Conservation (phyloP, 1,140 invertebrate genomes). For the Meteorus sp. region DNA sequence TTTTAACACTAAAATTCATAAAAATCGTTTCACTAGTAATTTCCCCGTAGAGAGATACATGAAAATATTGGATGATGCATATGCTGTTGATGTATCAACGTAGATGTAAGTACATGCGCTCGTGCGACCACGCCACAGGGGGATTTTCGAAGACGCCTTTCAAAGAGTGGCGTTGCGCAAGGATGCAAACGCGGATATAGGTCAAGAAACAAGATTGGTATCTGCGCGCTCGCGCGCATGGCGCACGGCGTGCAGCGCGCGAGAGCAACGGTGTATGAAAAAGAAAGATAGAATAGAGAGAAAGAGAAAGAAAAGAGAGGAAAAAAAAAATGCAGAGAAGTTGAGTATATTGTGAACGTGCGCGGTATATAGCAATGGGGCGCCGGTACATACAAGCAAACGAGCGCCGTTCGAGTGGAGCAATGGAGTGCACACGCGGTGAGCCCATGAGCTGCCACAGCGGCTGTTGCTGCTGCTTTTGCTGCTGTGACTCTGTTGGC, state of each 20-base stretch:
- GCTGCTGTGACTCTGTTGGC: too few relatives aligned
- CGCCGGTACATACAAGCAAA: not conserved
- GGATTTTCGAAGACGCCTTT: constrained; percentile 51
- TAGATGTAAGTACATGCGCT: too few relatives aligned
- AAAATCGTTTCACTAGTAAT: too few relatives aligned
- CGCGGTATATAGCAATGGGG: not conserved
- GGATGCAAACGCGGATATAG: constrained; percentile 55
- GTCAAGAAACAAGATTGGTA: constrained; percentile 59
- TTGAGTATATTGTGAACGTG: too few relatives aligned
- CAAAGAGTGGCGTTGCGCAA: constrained; percentile 47
- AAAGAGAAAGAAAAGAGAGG: not conserved
- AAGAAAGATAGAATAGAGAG: constrained; percentile 2
- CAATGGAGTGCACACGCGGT: constrained; percentile 27
- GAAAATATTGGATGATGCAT: too few relatives aligned
- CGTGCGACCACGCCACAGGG: constrained; percentile 25
- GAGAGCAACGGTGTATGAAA: constrained; percentile 19
- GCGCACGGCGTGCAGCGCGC: constrained; percentile 33
- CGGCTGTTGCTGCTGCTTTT: constrained; percentile 15
- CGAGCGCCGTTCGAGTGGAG: constrained; percentile 27
- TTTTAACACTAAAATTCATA: too few relatives aligned
- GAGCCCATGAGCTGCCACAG: constrained; percentile 8
- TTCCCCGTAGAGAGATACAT: too few relatives aligned
- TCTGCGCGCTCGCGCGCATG: too few relatives aligned
- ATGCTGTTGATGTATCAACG: too few relatives aligned
- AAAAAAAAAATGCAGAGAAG: constrained; percentile 5